Base-by-base conservation (phyloP, 2,113 vertebrate genomes). In the Scomber colias region DNA sequence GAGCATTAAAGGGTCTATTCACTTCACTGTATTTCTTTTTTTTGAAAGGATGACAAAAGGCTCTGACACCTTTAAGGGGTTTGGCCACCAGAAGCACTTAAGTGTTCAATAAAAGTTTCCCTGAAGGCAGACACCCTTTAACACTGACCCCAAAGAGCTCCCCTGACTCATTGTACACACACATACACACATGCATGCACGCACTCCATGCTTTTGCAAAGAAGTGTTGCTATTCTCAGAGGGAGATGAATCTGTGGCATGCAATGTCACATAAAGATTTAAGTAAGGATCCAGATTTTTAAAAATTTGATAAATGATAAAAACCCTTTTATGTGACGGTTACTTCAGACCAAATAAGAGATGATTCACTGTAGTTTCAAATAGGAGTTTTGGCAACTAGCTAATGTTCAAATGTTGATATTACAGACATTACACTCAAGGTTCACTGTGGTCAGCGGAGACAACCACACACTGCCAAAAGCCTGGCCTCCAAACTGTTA, bases 71-170 rank as follows among this genome's bases (percentile, higher is more conserved):
- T 90, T 87, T 65, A 54, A 86, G 75, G 77, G 84, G 80, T 83
- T 82, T 76, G 78, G 48, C 49, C 71, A 87, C 75, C 76, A 77
- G 71, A 90, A 90, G 92, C 90, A 94, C 91, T 93, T 94, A 92
- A 90, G 91, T 89, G 85, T 89, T 90, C 89, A 31, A 85, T 88
- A 85, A 90, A 80, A 65, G 74, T 71, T 83, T 85, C 92, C 90
- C 92, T 63, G 35, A 90, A 90, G 91, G 79, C 69, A 35, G 5
- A 82, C 64, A 91, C 54, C 84, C 87, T 91, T 93, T 85, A 82
- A 92, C 86, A 85, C 81, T 31, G 46, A 48, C 80, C 81, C 77
- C 77, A 74, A 55, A 77, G 75, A 81, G 71, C 75, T 92, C 89
- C 79, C 83, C 45, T 54, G 83, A 75, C 84, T 82, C 51, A 72